Percentiles rank a stretch among this genome's conserved stretches.
phyloP scores from a whole-genome alignment of 2,888 invertebrate species.

The Ornithoptera priamus region DNA sequence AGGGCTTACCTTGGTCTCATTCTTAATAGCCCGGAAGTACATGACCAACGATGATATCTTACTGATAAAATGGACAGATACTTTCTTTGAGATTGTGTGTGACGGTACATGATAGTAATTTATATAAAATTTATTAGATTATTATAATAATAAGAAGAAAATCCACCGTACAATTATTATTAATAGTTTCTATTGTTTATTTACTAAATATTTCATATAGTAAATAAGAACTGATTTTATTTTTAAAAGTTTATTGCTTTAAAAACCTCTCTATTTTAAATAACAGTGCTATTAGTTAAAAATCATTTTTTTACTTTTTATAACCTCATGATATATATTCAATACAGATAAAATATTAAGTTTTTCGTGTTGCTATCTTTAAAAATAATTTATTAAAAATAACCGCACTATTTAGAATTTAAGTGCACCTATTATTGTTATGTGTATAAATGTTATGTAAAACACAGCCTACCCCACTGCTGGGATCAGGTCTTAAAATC shows the following conservation, averaged over 20 bases:
- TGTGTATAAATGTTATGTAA: not conserved
- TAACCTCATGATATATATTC: not conserved
- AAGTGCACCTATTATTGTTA: conserved; percentile 8
- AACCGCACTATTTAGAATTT: conserved; percentile 2
- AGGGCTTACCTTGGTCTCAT: no score
- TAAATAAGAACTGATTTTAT: not conserved
- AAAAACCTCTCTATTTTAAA: not conserved
- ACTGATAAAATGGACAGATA: not conserved
- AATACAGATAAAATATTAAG: not conserved
- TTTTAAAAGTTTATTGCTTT: not conserved
- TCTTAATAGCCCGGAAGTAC: no score
- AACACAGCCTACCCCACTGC: not conserved
- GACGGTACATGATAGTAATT: not conserved
- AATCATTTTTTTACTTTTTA: not conserved
- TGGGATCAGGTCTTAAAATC: not conserved
- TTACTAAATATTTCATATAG: not conserved
- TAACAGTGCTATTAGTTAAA: conserved; percentile 1
- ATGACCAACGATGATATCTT: no score
- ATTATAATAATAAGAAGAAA: conserved; percentile 17
- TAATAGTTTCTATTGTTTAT: conserved; percentile 15
- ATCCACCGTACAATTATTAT: conserved; percentile 21
- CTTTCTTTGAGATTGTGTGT: not conserved
- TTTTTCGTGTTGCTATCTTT: not conserved
- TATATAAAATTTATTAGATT: not conserved
- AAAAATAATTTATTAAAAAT: not conserved